Evolutionary conservation across 2,113 vertebrate genomes (phyloP).

Genomic region (Burhinus bistriatus): DNA sequence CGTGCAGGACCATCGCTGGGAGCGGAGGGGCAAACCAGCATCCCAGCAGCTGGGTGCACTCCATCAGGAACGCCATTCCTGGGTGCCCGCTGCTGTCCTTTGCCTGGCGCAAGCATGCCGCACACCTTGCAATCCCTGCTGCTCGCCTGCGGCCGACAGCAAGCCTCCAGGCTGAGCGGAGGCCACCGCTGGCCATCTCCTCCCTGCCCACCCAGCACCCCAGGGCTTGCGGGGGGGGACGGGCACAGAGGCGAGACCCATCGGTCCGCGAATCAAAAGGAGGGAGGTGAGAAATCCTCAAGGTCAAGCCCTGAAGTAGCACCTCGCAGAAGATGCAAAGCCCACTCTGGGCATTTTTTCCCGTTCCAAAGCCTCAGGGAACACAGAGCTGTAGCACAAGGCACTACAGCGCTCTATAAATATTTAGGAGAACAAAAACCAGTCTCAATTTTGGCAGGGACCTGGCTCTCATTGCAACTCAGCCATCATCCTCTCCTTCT

Average conservation of each 20-base stretch:
- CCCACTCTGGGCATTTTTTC: slow-evolving; percentile 36
- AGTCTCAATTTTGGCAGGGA: not conserved
- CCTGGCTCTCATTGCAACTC: not conserved
- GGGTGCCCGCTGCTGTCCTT: too few species aligned
- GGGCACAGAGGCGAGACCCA: not conserved
- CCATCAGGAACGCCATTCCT: rapidly evolving
- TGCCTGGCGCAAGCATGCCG: too few species aligned
- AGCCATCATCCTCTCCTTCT: not conserved
- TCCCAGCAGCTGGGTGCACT: not conserved
- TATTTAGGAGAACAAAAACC: not conserved
- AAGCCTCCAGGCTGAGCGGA: not conserved
- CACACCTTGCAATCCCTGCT: not conserved
- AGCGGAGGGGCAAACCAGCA: too few species aligned
- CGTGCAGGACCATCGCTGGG: too few species aligned
- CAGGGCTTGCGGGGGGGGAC: rapidly evolving
- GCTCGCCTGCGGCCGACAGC: not conserved
- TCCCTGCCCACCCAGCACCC: not conserved
- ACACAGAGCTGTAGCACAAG: not conserved
- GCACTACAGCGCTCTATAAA: not conserved
- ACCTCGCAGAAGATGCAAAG: slow-evolving; percentile 13
- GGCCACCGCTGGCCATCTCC: not conserved
- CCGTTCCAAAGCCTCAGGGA: slow-evolving; percentile 39
- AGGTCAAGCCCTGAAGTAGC: not conserved
- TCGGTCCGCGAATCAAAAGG: not conserved
- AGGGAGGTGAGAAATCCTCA: not conserved